phyloP scores from a whole-genome alignment of 2,888 invertebrate species.

The Timema cristinae region DNA sequence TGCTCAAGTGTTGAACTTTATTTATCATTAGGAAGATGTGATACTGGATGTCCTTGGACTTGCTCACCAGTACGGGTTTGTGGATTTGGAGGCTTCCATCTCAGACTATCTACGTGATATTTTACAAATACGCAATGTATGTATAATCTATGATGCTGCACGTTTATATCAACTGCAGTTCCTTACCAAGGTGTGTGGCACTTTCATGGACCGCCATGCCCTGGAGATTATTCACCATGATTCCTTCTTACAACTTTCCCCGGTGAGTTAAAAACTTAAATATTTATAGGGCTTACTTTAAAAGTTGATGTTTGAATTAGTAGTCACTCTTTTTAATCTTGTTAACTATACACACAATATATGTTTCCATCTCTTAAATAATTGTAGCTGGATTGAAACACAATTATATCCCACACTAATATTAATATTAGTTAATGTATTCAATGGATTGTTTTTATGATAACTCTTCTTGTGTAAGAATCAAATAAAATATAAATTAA shows the following conservation, averaged over 20 bases:
- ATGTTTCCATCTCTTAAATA: no score
- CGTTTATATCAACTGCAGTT: conserved; percentile 60
- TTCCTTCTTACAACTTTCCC: conserved; percentile 77
- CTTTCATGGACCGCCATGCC: conserved; percentile 89
- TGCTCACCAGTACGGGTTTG: conserved; percentile 95
- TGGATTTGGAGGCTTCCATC: conserved; percentile 83
- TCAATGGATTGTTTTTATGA: background rate
- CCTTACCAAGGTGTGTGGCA: conserved; percentile 73
- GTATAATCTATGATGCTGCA: conserved; percentile 91
- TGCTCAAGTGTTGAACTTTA: no score
- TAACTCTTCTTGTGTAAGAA: no score
- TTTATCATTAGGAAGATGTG: conserved; percentile 39
- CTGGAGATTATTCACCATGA: conserved; percentile 78
- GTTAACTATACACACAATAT: no score
- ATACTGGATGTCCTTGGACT: conserved; percentile 61
- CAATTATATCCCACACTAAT: background rate
- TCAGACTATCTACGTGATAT: conserved; percentile 90
- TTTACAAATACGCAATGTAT: conserved; percentile 83
- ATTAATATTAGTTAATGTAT: background rate
- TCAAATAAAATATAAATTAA: no score
- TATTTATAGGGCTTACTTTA: no score
- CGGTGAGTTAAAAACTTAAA: conserved; percentile 52
- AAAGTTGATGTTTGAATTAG: no score
- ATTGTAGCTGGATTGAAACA: background rate
- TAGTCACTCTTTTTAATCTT: no score